Evolutionary conservation across 2,888 invertebrate species (phyloP), one percentile per base, ranked within the genome.

Genomic region (Lasiommata megera): DNA sequence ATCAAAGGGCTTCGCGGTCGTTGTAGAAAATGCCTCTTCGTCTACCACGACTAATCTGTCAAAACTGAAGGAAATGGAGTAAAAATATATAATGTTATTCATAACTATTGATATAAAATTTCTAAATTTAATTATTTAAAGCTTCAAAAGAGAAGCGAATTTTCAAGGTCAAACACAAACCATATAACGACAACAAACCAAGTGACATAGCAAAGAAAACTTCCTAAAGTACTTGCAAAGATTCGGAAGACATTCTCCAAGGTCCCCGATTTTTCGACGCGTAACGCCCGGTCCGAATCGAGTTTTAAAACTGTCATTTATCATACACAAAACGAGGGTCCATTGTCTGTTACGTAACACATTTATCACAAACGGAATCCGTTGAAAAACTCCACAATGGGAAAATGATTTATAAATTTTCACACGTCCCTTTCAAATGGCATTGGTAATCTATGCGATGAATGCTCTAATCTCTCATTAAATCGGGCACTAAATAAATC

Each of bases 321-420:
- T 77, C 77, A 77, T 67, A 59, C 63, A 69, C 70, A 76, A 69
- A 72, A 63, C 65, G 55, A 60, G 52, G 64, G 67, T 56, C 68
- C 66, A 71, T 72, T 74, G 74, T 69, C 68, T 67, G 60, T 71
- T 69, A 65, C 68, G 76, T 76, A 78, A 83, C 79, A 83, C 82
- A 87, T 86, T 85, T 82, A 83, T 86, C 84, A 84, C 80, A 79
- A 78, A 75, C 74, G 76, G 51, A 46, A 64, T 65, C 54, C 54
- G 61, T 54, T 59, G 58, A 62, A 66, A 62, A 62, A 57, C 55
- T 56, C 50, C 44, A 58, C 57, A 62, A 60, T 51, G 54, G 54
- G 34, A 8, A 29, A 52, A 64, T 76, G 74, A 82, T 82, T 80
- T 79, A 79, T 78, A 76, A 77, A 80, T 81, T 80, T 77, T 74